These are phyloP conservation scores for Sparidentex hasta DNA, from an alignment of 2,797 vertebrate species.

Conservation along the genomic window DNA sequence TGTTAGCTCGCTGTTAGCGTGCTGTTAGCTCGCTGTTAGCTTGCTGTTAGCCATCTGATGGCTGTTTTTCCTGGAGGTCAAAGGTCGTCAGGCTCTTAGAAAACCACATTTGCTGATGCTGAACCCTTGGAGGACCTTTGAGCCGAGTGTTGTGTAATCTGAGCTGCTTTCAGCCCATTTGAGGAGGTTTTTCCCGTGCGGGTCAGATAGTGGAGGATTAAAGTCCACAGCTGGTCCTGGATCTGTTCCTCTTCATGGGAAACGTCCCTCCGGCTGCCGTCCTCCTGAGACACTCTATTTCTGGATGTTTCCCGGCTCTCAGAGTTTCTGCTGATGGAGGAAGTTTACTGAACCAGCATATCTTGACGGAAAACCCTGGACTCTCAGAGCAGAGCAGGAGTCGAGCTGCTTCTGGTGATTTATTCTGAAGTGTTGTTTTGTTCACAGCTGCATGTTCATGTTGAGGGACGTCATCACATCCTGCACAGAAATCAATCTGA, in stretches of 20 bases:
- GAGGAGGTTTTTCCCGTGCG: slow-evolving; percentile 13
- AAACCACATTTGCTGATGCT: slow-evolving; percentile 21
- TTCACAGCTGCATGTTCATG: no score
- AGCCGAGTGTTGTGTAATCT: slow-evolving; percentile 43
- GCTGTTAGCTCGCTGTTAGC: neutral
- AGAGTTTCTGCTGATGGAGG: neutral
- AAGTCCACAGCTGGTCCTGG: slow-evolving; percentile 47
- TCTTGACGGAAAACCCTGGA: neutral
- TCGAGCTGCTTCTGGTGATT: no score
- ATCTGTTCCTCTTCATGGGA: slow-evolving; percentile 61
- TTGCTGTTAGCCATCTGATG: no score
- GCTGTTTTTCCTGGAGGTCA: slow-evolving; percentile 30
- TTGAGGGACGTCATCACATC: no score
- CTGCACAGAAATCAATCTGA: no score
- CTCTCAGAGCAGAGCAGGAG: neutral
- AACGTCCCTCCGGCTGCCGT: slow-evolving; percentile 37
- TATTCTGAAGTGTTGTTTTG: no score
- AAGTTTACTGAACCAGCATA: neutral
- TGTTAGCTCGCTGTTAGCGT: neutral
- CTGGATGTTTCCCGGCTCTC: slow-evolving; percentile 54
- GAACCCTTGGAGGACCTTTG: slow-evolving; percentile 52
- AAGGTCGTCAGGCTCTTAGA: neutral
- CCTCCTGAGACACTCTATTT: slow-evolving; percentile 58
- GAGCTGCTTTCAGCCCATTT: slow-evolving; percentile 25
- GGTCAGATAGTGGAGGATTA: slow-evolving; percentile 27